Base-by-base conservation (phyloP, 2,797 vertebrate species). In the Pyrocephalus nanus region DNA sequence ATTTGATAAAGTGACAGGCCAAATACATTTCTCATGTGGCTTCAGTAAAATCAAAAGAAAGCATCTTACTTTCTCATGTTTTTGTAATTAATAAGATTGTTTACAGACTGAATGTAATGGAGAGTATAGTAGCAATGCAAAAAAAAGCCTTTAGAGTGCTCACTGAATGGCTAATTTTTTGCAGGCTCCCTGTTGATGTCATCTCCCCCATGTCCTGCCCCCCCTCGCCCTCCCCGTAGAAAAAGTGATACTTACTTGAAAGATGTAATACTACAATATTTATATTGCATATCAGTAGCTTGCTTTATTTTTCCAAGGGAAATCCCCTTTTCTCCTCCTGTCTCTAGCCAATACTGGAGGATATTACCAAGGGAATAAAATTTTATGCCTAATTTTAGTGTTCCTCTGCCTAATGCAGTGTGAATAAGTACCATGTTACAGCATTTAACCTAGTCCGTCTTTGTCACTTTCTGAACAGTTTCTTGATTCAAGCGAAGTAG, bases 331-430 rank as follows among this genome's bases (percentile, higher is more conserved):
- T 95, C 75, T 85, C 54, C 45, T 93, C 23, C n/a, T 62, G 60
- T 92, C 78, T 96, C 71, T 94, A 90, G 93, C 81, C 88, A 92
- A 86, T 94, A 92, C 64, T 48, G 20, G 83, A 96, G 61, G 62
- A 92, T 96, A 95, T 96, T 95, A 94, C 82, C 95, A 92, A 92
- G 97, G 95, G 95, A 97, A 97, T 96, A 97, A 97, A 96, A 97
- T 95, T 89, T 95, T 96, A 95, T 96, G 96, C 96, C 94, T 96
- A 85, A 95, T 95, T 97, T 97, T 96, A 93, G 94, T 95, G 95
- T 95, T 95, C 96, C 82, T 95, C 62, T 91, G 95, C 94, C 93
- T 97, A 97, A 94, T 96, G 96, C 95, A 90, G 94, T 97, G 94
- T 97, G 96, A 95, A 96, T 96, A 94, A 95, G 95, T 93, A 66